phyloP scores from a whole-genome alignment of 1,140 invertebrate species.

The Oppia nitens region DNA sequence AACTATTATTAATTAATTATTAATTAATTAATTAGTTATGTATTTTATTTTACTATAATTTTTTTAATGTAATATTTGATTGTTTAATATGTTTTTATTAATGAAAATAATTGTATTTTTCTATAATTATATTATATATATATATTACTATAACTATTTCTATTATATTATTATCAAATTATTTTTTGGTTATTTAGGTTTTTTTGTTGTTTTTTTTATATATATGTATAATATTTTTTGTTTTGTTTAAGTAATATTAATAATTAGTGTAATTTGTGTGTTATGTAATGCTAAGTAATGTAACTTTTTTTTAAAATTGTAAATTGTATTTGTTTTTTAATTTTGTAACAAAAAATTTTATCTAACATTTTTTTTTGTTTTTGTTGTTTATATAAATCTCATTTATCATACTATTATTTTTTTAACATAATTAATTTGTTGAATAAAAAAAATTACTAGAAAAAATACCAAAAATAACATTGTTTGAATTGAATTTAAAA shows the following conservation, averaged over 20 bases:
- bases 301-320: too few relatives aligned
- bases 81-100: not conserved
- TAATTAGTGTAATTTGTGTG: not conserved
- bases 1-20: not conserved
- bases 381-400: too few relatives aligned
- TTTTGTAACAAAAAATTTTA: too few relatives aligned
- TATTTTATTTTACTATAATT: not conserved
- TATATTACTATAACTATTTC: not conserved
- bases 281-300: too few relatives aligned
- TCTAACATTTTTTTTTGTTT: too few relatives aligned
- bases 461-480: too few relatives aligned
- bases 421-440: too few relatives aligned
- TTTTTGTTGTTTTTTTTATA: not conserved
- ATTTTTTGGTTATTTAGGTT: not conserved
- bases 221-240: not conserved
- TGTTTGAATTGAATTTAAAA: too few relatives aligned
- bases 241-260: not conserved
- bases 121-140: not conserved
- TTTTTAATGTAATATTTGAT: not conserved
- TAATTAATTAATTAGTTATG: not conserved
- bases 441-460: too few relatives aligned
- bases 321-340: too few relatives aligned
- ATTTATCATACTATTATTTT: too few relatives aligned
- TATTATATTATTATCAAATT: not conserved
- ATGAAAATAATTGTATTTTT: not conserved